Evolutionary conservation across 2,888 invertebrate genomes (phyloP), one percentile per base, ranked within the genome.

Genomic region (Ochlodes sylvanus): DNA sequence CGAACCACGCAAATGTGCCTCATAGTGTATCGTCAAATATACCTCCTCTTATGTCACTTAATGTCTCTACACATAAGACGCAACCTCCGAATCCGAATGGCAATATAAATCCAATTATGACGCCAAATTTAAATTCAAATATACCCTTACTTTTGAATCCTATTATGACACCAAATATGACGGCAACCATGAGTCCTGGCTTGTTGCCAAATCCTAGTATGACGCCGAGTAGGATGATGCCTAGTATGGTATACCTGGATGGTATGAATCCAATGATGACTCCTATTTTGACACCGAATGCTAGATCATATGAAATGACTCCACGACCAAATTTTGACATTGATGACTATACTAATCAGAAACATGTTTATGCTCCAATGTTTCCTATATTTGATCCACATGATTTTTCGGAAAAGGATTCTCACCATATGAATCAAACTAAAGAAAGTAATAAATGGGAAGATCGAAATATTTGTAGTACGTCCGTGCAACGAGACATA

Each of bases 321-420:
- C 83, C 84, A 42, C 82, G 78, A 61, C 77, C 81, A 55, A 70
- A 79, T 34, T 83, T 85, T 74, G 88, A 90, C 27, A 69, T 75
- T 14, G 87, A 86, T 58, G 78, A 80, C 47, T 75, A 68, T 65
- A 63, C 73, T 7, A 69, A 47, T 38, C 75, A 73, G n/a, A 86
- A 86, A 73, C 89, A 91, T 72, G 88, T 91, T 14, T 92, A 91
- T 71, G 83, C 89, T 9, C 87, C 91, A 12, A 77, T 81, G 52
- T 84, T 86, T 73, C 68, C 79, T 56, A 41, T 64, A 63, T 71
- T 69, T 66, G 86, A 88, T 34, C 70, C 70, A 54, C 72, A 75
- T 62, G 87, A 85, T n/a, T 58, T 63, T 19, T 70, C 71, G 63
- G 83, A 85, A 67, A 68, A 81, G 76, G 76, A 84, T 79, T 47